phyloP scores from a whole-genome alignment of 2,113 vertebrate genomes.

The Alosa alosa region DNA sequence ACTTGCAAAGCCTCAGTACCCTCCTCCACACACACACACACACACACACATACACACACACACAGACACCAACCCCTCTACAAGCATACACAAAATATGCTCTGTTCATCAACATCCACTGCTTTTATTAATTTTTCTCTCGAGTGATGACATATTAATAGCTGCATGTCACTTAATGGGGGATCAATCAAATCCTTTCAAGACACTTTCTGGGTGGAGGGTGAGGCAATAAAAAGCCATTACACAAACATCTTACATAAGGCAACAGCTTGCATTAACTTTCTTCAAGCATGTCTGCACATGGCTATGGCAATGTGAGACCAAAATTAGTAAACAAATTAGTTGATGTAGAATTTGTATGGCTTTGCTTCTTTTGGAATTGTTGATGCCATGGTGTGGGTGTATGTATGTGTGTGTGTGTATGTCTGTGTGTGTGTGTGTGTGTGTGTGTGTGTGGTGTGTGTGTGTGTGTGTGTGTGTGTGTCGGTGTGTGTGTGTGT shows the following conservation, averaged over 20 bases:
- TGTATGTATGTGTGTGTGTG: no score
- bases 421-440: no score
- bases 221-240: neutral
- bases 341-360: no score
- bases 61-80: neutral
- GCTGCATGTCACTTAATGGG: neutral
- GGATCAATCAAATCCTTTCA: neutral
- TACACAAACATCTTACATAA: neutral
- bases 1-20: conserved; percentile 19
- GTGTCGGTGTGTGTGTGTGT: no score
- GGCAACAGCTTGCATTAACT: neutral
- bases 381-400: no score
- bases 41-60: conserved; percentile 11
- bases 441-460: no score
- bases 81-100: neutral
- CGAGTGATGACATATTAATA: neutral
- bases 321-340: neutral
- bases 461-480: no score
- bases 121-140: neutral
- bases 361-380: no score
- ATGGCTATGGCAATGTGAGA: neutral
- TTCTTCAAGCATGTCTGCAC: neutral
- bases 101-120: neutral
- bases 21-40: conserved; percentile 35
- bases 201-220: neutral